Evolutionary conservation across 2,113 vertebrate genomes (phyloP).

Genomic region (Nothobranchius furzeri): DNA sequence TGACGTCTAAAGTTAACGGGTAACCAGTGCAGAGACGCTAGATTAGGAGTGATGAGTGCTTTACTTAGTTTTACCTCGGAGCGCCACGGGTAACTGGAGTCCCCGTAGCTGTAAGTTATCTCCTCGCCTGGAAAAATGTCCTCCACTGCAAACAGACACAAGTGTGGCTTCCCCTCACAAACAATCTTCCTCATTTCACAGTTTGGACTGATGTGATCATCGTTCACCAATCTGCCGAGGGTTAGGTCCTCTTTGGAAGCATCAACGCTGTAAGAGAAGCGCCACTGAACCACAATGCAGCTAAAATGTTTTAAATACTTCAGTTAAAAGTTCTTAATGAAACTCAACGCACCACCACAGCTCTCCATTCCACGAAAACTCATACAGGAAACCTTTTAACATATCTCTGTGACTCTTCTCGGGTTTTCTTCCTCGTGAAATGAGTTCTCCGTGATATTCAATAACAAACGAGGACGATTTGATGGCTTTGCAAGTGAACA

Average conservation of each 20-base stretch:
- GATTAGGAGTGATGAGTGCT: too few relatives aligned
- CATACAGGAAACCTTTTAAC: slow-evolving; percentile 24
- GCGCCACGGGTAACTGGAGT: slow-evolving; percentile 21
- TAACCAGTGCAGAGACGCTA: too few relatives aligned
- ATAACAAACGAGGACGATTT: slow-evolving; percentile 44
- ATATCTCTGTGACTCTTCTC: not conserved
- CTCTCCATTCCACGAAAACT: slow-evolving; percentile 43
- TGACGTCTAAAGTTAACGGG: too few relatives aligned
- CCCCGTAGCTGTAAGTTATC: slow-evolving; percentile 36
- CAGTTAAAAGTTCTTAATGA: not conserved
- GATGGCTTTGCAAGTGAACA: slow-evolving; percentile 34
- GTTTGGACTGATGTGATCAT: slow-evolving; percentile 47
- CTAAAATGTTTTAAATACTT: not conserved
- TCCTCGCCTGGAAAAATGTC: slow-evolving; percentile 42
- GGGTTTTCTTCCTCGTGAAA: not conserved
- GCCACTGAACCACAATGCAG: too few relatives aligned
- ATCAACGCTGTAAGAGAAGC: slow-evolving; percentile 35
- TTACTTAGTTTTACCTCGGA: not conserved
- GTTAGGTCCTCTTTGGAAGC: slow-evolving; percentile 20
- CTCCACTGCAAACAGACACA: slow-evolving; percentile 44
- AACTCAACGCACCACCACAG: slow-evolving; percentile 38
- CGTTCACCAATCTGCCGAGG: slow-evolving; percentile 52
- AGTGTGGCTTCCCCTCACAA: slow-evolving; percentile 40
- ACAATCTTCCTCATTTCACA: slow-evolving; percentile 41
- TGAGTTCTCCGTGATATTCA: slow-evolving; percentile 38